Evolutionary conservation across 2,888 invertebrate genomes (phyloP).

Genomic region (Psylliodes chrysocephalus): DNA sequence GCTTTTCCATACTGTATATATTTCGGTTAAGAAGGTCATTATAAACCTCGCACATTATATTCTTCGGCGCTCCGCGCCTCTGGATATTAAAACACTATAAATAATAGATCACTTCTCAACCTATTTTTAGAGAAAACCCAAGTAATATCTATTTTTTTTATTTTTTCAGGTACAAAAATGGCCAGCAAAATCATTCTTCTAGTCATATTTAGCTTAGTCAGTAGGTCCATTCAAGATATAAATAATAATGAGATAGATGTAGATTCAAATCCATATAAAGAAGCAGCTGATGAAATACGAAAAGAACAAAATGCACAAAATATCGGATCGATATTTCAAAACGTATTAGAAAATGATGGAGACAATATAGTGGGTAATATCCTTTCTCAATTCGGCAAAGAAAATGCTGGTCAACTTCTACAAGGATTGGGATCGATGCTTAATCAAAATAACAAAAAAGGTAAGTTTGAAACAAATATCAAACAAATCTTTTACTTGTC

Average conservation of each 20-base stretch:
- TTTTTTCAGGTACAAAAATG: conserved; percentile 37
- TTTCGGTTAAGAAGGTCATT: no score
- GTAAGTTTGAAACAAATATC: no score
- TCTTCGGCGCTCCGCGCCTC: no score
- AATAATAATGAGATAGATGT: conserved; percentile 61
- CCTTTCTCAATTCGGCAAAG: conserved; percentile 45
- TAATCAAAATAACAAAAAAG: conserved; percentile 21
- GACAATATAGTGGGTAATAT: conserved; percentile 63
- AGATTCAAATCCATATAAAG: conserved; percentile 64
- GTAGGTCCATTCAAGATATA: conserved; percentile 44
- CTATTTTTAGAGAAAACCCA: no score
- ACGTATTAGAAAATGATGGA: conserved; percentile 75
- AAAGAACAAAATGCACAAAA: conserved; percentile 62
- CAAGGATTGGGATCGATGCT: conserved; percentile 47
- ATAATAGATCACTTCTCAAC: no score
- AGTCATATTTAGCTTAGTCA: conserved; percentile 47
- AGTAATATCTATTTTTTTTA: no score
- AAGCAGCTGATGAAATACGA: conserved; percentile 71
- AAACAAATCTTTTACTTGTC: no score
- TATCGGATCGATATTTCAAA: conserved; percentile 75
- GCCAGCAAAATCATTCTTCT: conserved; percentile 48
- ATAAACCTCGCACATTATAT: no score
- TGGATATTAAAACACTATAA: no score
- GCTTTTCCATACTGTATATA: no score
- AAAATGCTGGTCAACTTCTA: conserved; percentile 46